Evolutionary conservation across 2,797 vertebrate genomes (phyloP).

Genomic region (Peromyscus attwateri): DNA sequence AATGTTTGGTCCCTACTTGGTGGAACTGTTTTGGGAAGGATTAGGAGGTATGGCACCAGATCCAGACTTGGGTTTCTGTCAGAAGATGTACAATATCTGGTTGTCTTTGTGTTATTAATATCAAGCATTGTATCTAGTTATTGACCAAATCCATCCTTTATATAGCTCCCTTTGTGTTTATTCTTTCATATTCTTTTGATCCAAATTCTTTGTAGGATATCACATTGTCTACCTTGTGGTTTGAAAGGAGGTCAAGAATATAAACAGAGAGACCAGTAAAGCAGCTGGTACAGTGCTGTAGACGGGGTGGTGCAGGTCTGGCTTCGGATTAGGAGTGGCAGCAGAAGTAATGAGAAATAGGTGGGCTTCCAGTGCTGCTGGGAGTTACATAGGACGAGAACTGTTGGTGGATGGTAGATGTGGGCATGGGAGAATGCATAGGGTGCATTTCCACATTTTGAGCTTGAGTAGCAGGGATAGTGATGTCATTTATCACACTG

Average conservation of each 20-base stretch:
- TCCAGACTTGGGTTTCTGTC: slow-evolving; percentile 49
- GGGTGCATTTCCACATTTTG: not conserved
- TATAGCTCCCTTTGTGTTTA: slow-evolving; percentile 31
- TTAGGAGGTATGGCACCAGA: not conserved
- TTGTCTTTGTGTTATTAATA: slow-evolving; percentile 49
- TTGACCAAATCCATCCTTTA: not conserved
- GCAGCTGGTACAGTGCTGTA: not conserved
- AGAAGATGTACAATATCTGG: not conserved
- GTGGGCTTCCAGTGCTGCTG: not conserved
- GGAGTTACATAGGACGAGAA: not conserved
- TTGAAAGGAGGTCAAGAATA: slow-evolving; percentile 48
- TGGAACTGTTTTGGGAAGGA: not conserved
- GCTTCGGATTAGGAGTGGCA: slow-evolving; percentile 18
- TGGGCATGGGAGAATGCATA: not conserved
- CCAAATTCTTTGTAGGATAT: not conserved
- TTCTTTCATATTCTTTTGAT: not conserved
- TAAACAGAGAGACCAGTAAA: slow-evolving; percentile 7
- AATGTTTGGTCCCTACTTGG: not conserved
- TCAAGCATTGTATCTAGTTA: not conserved
- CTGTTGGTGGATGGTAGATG: not conserved
- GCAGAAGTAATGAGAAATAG: not conserved
- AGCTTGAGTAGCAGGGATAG: not conserved
- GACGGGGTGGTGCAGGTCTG: not conserved
- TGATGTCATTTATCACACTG: not conserved
- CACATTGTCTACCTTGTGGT: not conserved